A percentile compares a stretch with the other conserved stretches of the same genome.
These are phyloP conservation scores for Euplexia lucipara DNA, from an alignment of 2,888 invertebrate genomes.

Conservation along the genomic window DNA sequence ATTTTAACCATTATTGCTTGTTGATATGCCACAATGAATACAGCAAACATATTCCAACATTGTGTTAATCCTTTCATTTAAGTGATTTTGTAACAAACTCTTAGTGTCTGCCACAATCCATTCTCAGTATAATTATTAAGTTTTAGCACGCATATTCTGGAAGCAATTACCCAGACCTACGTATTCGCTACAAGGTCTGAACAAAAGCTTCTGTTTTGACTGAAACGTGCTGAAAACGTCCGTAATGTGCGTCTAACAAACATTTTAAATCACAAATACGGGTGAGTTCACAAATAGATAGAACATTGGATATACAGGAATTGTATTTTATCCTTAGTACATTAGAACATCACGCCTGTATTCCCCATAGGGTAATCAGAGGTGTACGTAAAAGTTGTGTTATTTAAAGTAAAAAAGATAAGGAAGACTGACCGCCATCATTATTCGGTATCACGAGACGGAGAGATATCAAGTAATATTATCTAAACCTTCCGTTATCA, in stretches of 20 bases:
- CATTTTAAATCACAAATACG: neutral
- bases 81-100: neutral
- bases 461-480: neutral
- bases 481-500: neutral
- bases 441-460: too few species aligned
- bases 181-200: neutral
- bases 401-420: neutral
- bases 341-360: too few species aligned
- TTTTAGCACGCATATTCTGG: neutral
- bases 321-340: too few species aligned
- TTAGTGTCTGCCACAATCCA: neutral
- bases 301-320: too few species aligned
- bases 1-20: slow-evolving; percentile 7
- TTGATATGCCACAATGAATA: neutral
- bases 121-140: slow-evolving; percentile 6
- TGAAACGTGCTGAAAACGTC: slow-evolving; percentile 15
- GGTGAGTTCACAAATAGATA: too few species aligned
- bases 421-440: neutral
- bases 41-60: neutral
- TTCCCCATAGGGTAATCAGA: too few species aligned
- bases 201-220: neutral
- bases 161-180: slow-evolving; percentile 17
- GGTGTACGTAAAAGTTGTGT: too few species aligned
- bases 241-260: neutral
- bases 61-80: neutral